Percentiles rank a stretch among this genome's conserved stretches.
Evolutionary conservation across 2,797 vertebrate species (phyloP).

Genomic region (Epinephelus awoara): DNA sequence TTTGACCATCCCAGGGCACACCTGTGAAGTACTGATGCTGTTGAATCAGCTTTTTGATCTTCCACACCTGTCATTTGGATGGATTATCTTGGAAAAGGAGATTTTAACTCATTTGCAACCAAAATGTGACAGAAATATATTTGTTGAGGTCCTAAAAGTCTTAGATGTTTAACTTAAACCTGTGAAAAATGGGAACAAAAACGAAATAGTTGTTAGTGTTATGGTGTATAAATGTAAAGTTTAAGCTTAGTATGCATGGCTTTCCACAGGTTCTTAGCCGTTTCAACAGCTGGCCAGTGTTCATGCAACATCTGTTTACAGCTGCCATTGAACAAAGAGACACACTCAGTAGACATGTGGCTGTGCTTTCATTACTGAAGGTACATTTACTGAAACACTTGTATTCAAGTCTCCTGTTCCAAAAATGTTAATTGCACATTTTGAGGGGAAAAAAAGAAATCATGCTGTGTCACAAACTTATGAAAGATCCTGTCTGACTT

Average conservation of each 20-base stretch:
- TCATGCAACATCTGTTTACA: slow-evolving; percentile 14
- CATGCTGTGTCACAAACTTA: neutral
- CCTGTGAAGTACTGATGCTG: too few species aligned
- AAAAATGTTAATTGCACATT: slow-evolving; percentile 7
- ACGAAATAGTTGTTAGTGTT: neutral
- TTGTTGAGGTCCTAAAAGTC: too few species aligned
- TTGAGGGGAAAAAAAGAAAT: neutral
- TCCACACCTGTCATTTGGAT: too few species aligned
- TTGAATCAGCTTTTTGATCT: too few species aligned
- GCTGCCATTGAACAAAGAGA: neutral
- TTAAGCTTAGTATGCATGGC: neutral
- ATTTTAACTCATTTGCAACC: too few species aligned
- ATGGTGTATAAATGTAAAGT: neutral
- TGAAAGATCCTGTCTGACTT: neutral
- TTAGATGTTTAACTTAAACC: too few species aligned
- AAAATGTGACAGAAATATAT: too few species aligned
- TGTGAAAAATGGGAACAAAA: too few species aligned
- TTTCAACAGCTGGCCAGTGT: slow-evolving; percentile 11
- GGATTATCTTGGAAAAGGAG: too few species aligned
- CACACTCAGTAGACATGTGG: neutral
- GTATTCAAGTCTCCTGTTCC: neutral
- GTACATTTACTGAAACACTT: slow-evolving; percentile 4
- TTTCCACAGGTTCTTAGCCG: neutral
- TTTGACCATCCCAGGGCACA: too few species aligned
- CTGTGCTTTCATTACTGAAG: neutral